Evolutionary conservation across 2,888 invertebrate genomes (phyloP), one percentile per base, ranked within the genome.

Genomic region (Cylindroiulus punctatus): DNA sequence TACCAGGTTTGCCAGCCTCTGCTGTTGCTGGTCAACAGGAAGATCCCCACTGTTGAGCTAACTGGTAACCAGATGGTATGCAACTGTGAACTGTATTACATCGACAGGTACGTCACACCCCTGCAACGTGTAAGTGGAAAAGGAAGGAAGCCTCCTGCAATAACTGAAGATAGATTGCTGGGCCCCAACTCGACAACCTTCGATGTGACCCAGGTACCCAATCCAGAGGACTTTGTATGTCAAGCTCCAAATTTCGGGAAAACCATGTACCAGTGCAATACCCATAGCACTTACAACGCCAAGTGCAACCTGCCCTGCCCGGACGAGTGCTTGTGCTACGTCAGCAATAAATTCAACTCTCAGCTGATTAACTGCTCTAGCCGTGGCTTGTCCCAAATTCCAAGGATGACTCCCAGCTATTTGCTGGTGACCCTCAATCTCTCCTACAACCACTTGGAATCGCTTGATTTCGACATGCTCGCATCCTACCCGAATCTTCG

Each of bases 141-240:
- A 14, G 7, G 1, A n/a, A n/a, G 7, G 0, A 52, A 52, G 19
- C n/a, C n/a, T 1, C n/a, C n/a, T 19, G n/a, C 5, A 5, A 52
- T 52, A 52, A 7, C 19, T 3, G 52, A 52, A n/a, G 1, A 0
- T n/a, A 3, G n/a, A 8, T n/a, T 52, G n/a, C 52, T 52, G n/a
- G 52, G 52, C n/a, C 0, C 19, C 52, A 52, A 52, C 52, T n/a
- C 52, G 14, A 52, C 52, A 0, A 19, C n/a, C 52, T 52, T 52
- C n/a, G 52, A 52, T n/a, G n/a, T 52, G n/a, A 52, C 52, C 52
- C 52, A 52, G n/a, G n/a, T 52, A 19, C 52, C 52, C n/a, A 52
- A 52, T n/a, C 52, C 52, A 52, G 52, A 52, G 52, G 52, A 52
- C n/a, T 52, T 52, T 14, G 0, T 52, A n/a, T 52, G 52, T n/a